Evolutionary conservation across 2,888 invertebrate genomes (phyloP), one percentile per base, ranked within the genome.

Genomic region (Blera fallax): DNA sequence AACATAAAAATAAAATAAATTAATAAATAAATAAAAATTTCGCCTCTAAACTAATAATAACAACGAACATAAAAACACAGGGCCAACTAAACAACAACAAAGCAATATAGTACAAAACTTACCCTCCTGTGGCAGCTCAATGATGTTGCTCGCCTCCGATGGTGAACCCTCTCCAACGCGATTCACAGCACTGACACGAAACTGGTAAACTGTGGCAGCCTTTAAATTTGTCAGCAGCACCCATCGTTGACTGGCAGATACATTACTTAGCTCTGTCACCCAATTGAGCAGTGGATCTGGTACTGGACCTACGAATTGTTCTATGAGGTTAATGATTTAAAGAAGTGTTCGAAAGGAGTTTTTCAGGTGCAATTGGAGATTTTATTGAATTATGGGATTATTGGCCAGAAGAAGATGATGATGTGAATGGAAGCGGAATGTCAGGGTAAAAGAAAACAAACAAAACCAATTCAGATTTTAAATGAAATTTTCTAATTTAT

Each of bases 81-180:
- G 32, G 72, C 69, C 32, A 62, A 80, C 80, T 87, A 69, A 87
- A 84, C 73, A 80, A 60, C 74, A 43, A 54, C 70, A 69, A 56
- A 34, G 6, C 16, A 48, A 18, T 21, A 14, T 45, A 62, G 3
- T 11, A 50, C 48, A 54, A 7, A 81, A 92, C 94, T 93, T 94
- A 98, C 98, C 97, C 95, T 99, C 98, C 94, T 99, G 98, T 0
- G 99, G 99, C 88, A 99, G 93, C 89, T 96, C 96, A 69, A 99
- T 95, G 67, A 96, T 94, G 90, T 97, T 97, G 87, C 97, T 98
- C 0, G 98, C 96, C 79, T 96, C 96, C 0, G 98, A 98, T 1
- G 97, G 95, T 0, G 96, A 95, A 2, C 99, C 99, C 91, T 98
- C 98, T 0, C 99, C 99, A 0, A 99, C 98, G 62, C 96, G 96